Percentiles rank a stretch among this genome's conserved stretches.
Evolutionary conservation across 2,113 vertebrate species (phyloP).

Genomic region (Mesocricetus auratus): DNA sequence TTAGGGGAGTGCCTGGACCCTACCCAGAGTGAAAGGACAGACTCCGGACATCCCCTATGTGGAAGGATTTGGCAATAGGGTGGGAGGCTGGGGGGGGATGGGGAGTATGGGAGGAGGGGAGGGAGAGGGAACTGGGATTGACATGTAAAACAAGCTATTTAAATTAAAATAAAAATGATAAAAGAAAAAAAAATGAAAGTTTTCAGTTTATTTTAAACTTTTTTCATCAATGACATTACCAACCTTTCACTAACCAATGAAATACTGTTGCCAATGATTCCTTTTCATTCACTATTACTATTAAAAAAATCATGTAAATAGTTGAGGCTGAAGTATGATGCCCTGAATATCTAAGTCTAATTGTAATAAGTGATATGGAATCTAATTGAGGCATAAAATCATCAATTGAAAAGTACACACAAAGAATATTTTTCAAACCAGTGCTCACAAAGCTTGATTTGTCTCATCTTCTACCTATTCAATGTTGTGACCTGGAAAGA

Average conservation of each 20-base stretch:
- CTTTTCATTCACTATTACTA: neutral
- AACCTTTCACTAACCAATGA: neutral
- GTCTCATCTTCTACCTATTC: neutral
- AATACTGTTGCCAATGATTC: neutral
- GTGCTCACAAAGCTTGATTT: neutral
- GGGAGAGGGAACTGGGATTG: too few species aligned
- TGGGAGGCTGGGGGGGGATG: too few species aligned
- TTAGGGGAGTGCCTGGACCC: too few species aligned
- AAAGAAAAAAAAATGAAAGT: too few species aligned
- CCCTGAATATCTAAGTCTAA: neutral
- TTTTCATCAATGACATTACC: neutral
- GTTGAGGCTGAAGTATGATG: fast-evolving
- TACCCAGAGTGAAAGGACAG: too few species aligned
- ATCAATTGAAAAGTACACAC: constrained; percentile 31
- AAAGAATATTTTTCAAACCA: neutral
- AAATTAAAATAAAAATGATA: too few species aligned
- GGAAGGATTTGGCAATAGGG: too few species aligned
- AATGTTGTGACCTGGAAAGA: constrained; percentile 17
- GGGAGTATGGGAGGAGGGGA: too few species aligned
- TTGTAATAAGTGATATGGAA: neutral
- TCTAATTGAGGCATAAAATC: constrained; percentile 16
- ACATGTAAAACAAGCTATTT: too few species aligned
- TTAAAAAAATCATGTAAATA: neutral
- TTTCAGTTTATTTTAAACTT: neutral
- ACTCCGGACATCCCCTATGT: too few species aligned